phyloP scores from a whole-genome alignment of 2,888 invertebrate species.

The Bimastos eiseni region DNA sequence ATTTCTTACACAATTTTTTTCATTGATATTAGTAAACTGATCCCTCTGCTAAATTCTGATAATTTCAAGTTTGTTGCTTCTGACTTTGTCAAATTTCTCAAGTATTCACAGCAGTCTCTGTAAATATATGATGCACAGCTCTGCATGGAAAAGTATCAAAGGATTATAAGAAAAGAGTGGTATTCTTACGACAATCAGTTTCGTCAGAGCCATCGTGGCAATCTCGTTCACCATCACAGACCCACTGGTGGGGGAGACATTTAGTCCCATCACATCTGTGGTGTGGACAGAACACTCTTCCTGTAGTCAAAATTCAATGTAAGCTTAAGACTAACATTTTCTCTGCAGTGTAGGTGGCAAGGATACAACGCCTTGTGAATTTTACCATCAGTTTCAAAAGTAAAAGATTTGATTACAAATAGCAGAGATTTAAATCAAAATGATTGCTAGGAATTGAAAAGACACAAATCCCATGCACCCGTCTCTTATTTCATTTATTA shows the following conservation, averaged over 20 bases:
- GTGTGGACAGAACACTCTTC: background rate
- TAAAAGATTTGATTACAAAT: background rate
- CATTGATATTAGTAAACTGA: background rate
- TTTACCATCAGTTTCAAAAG: background rate
- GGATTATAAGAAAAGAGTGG: background rate
- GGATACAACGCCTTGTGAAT: too few relatives aligned
- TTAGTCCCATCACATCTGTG: slow-evolving; percentile 26
- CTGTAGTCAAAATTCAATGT: background rate
- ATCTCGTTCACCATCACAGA: slow-evolving; percentile 50
- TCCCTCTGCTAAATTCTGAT: background rate
- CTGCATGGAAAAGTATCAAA: background rate
- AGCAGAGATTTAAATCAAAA: background rate
- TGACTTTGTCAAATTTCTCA: background rate
- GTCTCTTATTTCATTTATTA: background rate
- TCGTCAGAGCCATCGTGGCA: slow-evolving; percentile 54
- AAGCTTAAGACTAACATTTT: background rate
- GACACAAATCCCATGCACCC: background rate
- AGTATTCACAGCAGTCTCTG: background rate
- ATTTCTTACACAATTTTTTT: background rate
- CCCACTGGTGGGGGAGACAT: slow-evolving; percentile 47
- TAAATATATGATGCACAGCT: background rate
- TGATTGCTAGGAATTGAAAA: background rate
- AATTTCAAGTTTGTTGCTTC: background rate
- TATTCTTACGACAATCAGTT: slow-evolving; percentile 39
- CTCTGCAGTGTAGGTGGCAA: background rate